Evolutionary conservation across 2,888 invertebrate genomes (phyloP).

Genomic region (Dasysyrphus tricinctus): DNA sequence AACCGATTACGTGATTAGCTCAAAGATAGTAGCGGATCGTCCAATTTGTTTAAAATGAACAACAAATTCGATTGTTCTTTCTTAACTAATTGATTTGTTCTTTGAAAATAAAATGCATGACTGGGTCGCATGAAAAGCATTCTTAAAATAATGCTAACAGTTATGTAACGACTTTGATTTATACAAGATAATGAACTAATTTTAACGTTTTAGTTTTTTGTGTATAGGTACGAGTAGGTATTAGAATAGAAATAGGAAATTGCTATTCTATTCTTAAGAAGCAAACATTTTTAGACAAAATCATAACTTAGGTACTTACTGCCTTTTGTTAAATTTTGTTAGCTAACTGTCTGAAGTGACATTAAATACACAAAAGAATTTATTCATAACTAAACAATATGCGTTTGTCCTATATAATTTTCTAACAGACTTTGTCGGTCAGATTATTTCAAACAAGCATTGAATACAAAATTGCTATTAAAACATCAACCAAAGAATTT

Average conservation of each 20-base stretch:
- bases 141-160: background rate
- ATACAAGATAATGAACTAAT: conserved; percentile 18
- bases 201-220: background rate
- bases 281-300: background rate
- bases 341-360: background rate
- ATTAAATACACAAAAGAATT: background rate
- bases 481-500: too few species aligned
- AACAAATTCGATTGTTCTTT: conserved; percentile 38
- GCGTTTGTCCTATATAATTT: too few species aligned
- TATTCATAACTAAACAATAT: background rate
- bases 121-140: conserved; percentile 8
- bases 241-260: conserved; percentile 12
- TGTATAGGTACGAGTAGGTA: background rate
- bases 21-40: background rate
- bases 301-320: background rate
- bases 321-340: background rate
- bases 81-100: conserved; percentile 38
- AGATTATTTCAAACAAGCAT: too few species aligned
- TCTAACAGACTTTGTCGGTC: background rate
- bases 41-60: conserved; percentile 37
- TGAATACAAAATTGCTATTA: too few species aligned
- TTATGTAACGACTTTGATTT: conserved; percentile 4
- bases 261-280: conserved; percentile 9
- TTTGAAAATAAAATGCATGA: conserved; percentile 31
- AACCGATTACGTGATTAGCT: conserved; percentile 27